Evolutionary conservation across 1,140 invertebrate species (phyloP).

Genomic region (Planococcus citri): DNA sequence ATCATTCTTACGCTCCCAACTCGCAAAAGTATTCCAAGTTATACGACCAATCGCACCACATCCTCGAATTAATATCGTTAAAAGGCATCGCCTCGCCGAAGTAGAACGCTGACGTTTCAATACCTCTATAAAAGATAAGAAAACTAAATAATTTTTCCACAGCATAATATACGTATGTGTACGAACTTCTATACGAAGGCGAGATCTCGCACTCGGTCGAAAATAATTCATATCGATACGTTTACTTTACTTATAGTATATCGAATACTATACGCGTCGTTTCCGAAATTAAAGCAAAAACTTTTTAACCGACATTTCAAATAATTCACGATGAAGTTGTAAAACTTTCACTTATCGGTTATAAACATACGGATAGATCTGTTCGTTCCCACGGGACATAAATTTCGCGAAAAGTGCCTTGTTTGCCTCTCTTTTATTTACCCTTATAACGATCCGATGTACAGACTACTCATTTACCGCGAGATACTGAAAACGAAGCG

Average conservation of each 20-base stretch:
- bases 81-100: not conserved
- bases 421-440: conserved; percentile 7
- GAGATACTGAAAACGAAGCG: not conserved
- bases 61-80: not conserved
- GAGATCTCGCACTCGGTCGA: too few relatives aligned
- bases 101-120: not conserved
- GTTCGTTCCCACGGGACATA: conserved; percentile 1
- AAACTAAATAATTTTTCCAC: not conserved
- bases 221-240: too few relatives aligned
- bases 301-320: not conserved
- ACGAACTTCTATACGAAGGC: too few relatives aligned
- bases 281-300: not conserved
- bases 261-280: not conserved
- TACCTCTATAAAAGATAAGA: not conserved
- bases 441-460: not conserved
- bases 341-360: conserved; percentile 7
- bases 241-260: too few relatives aligned
- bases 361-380: conserved; percentile 7
- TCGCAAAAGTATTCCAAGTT: too few relatives aligned
- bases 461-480: not conserved
- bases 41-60: not conserved
- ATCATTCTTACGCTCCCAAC: too few relatives aligned
- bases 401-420: not conserved
- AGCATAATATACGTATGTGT: too few relatives aligned
- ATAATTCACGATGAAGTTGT: conserved; percentile 7